These are phyloP conservation scores for Mnemiopsis leidyi DNA, from an alignment of 37 sponge, comb jelly and placozoan species.

Conservation along the genomic window DNA sequence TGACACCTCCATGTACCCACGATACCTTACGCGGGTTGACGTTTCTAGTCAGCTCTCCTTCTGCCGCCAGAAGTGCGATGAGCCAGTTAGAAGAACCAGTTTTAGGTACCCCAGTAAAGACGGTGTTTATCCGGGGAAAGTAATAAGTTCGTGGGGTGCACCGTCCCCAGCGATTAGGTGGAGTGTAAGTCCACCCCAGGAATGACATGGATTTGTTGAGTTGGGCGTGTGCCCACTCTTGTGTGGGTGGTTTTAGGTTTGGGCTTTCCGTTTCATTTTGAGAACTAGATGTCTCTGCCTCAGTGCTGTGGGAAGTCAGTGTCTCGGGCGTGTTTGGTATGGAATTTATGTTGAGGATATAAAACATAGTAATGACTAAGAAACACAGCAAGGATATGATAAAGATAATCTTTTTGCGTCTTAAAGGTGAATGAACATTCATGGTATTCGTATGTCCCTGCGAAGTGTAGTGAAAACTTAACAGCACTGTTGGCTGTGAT, in stretches of 20 bases:
- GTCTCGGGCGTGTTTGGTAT: no score
- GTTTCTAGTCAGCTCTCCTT: not conserved
- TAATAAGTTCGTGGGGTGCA: not conserved
- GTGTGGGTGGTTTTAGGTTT: not conserved
- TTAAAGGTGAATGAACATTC: no score
- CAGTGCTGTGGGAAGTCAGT: no score
- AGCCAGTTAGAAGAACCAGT: slow-evolving; percentile 3
- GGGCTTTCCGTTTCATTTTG: not conserved
- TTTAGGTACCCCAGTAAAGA: not conserved
- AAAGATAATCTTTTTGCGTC: no score
- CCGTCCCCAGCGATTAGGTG: not conserved
- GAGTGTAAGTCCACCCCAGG: not conserved
- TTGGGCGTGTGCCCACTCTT: not conserved
- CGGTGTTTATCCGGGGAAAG: not conserved
- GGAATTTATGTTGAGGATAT: no score
- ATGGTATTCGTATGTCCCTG: no score
- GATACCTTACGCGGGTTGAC: not conserved
- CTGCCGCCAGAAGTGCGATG: not conserved
- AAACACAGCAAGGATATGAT: no score
- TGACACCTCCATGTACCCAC: not conserved
- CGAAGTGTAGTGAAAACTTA: no score
- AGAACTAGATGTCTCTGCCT: no score
- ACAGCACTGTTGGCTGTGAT: no score
- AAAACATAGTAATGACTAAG: no score
- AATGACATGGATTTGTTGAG: not conserved